Evolutionary conservation across 2,113 vertebrate species (phyloP), one percentile per base, ranked within the genome.

Genomic region (Lagenorhynchus albirostris): DNA sequence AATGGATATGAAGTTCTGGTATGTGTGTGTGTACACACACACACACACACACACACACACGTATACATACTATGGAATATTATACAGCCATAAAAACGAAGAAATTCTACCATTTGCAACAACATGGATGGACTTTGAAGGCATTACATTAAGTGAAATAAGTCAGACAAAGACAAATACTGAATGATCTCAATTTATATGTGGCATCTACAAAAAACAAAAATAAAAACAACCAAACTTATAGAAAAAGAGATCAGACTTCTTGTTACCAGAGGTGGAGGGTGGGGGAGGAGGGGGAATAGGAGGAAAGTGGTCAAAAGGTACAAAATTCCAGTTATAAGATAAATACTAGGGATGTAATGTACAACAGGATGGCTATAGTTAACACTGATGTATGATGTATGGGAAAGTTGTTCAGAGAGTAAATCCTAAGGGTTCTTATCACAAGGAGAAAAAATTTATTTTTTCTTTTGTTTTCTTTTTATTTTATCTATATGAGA

Each of bases 21-120:
- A 0, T 55, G 5, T 29, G 0, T 9, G 4, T 29, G 3, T 31
- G 0, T 11, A 4, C 10, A 15, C 9, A 71, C 21, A 71, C 14
- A 76, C 26, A 4, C 18, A 15, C 9, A 71, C 21, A 71, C 14
- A 76, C 26, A 31, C 3, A 73, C 36, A 38, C 21, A 71, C 3
- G 47, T 2, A 33, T 2, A 77, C 18, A 53, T 0, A 6, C 31
- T 80, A 80, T 2, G 33, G 23, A 80, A n/a, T 31, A 79, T 55
- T 13, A 55, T 36, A 36, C 50, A 80, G 11, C 1, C 50, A 55
- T 79, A 58, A 80, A 79, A 80, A 80, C 23, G 33, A 58, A 53
- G 31, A 80, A 80, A 55, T 80, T 55, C 50, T 58, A 58, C 3
- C 13, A 36, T 80, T 25, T 80, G 3, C 50, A 58, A 25, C 20